A percentile compares a stretch with the other conserved stretches of the same genome.
Evolutionary conservation across 2,888 invertebrate genomes (phyloP).

Genomic region (Dendrolimus pini): DNA sequence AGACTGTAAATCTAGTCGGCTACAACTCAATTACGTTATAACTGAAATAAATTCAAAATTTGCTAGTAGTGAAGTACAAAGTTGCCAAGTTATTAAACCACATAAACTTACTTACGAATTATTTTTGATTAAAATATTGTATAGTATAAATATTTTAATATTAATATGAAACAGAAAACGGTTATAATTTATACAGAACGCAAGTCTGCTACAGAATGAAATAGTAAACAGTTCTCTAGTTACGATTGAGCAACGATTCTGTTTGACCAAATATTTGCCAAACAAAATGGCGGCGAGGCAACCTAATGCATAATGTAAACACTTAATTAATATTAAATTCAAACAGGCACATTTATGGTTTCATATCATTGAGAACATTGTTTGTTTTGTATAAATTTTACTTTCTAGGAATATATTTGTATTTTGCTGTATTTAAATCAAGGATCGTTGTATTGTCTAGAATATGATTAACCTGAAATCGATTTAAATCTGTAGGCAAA

Average conservation of each 20-base stretch:
- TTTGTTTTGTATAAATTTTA: neutral
- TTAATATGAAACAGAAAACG: too few relatives aligned
- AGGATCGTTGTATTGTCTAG: neutral
- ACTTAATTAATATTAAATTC: slow-evolving; percentile 28
- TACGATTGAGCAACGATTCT: neutral
- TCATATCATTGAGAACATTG: neutral
- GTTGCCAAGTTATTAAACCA: too few relatives aligned
- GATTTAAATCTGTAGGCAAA: neutral
- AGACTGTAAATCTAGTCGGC: too few relatives aligned
- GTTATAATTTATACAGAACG: too few relatives aligned
- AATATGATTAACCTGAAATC: neutral
- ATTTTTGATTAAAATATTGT: too few relatives aligned
- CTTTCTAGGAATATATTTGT: neutral
- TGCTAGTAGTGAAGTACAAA: too few relatives aligned
- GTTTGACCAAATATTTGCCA: slow-evolving; percentile 7
- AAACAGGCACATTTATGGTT: slow-evolving; percentile 1
- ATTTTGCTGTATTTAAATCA: neutral
- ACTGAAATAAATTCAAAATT: too few relatives aligned
- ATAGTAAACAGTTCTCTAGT: neutral
- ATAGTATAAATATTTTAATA: too few relatives aligned
- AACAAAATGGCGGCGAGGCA: slow-evolving; percentile 26
- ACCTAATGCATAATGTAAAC: slow-evolving; percentile 30
- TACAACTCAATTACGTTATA: too few relatives aligned
- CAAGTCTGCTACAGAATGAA: too few relatives aligned
- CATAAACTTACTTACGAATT: too few relatives aligned